Base-by-base conservation (phyloP, 2,797 vertebrate genomes). In the Antrozous pallidus region DNA sequence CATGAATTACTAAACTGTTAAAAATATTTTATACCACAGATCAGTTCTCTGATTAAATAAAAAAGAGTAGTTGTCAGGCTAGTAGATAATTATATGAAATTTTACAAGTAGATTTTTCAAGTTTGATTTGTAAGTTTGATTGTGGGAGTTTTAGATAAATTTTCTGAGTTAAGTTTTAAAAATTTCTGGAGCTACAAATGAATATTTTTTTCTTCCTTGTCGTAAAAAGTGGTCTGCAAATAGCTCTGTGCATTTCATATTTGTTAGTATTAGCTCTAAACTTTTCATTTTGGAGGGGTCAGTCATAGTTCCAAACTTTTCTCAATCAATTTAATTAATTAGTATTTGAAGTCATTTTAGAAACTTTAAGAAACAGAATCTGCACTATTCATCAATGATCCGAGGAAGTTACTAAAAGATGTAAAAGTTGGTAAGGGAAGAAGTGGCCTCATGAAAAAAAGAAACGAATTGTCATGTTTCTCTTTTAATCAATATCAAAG, bases 331-430 rank as follows among this genome's bases (percentile, higher is more conserved):
- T 75, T 91, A 87, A 90, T 51, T 63, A 73, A 33, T 17, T 45
- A 4, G 22, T 71, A 79, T 88, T 95, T 47, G 61, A 77, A 93
- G 94, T 75, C 2, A 70, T 82, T 92, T 94, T 10, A 79, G 45
- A 85, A 95, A 51, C 4, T 47, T 89, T 20, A 54, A 78, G 61
- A 77, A 86, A 85, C 6, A 75, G 38, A 90, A 77, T 79, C 8
- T 31, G 11, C 4, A 51, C 18, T 71, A 47, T 75, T 33, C 3
- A 45, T 4, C 13, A 58, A 6, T 58, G 10, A 33, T 81, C 36
- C 58, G 26, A 78, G 24, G 8, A 87, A 90, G 40, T 18, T 33
- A 45, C 8, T 61, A 63, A 87, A 71, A 33, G 14, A 49, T 61
- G 3, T 33, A 65, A 80, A 78, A 12, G 1, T 28, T 74, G 22